Evolutionary conservation across 2,888 invertebrate species (phyloP).

Genomic region (Andrena dorsata): DNA sequence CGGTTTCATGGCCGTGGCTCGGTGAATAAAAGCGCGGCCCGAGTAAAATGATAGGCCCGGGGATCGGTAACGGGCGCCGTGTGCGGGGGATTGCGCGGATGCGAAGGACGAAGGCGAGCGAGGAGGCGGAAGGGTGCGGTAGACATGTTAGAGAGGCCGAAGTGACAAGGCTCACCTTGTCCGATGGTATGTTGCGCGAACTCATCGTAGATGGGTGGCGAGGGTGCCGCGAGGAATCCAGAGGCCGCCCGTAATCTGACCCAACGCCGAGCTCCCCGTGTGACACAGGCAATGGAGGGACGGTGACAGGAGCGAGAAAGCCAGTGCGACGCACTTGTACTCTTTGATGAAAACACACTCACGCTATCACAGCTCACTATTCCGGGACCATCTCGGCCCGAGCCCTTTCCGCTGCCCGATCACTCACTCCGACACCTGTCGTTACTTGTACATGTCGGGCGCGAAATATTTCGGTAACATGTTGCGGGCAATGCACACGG

Average conservation of each 20-base stretch:
- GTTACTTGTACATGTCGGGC: constrained; percentile 82
- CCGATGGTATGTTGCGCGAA: constrained; percentile 93
- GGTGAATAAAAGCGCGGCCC: constrained; percentile 21
- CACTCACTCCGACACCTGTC: constrained; percentile 71
- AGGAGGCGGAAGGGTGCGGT: constrained; percentile 74
- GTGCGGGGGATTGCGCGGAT: constrained; percentile 31
- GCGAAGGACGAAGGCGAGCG: constrained; percentile 54
- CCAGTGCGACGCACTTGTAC: constrained; percentile 64
- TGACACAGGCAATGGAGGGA: constrained; percentile 68
- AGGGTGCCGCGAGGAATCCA: constrained; percentile 74
- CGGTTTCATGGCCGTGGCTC: constrained; percentile 26
- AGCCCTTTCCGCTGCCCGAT: constrained; percentile 64
- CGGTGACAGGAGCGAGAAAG: constrained; percentile 52
- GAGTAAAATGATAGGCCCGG: constrained; percentile 1
- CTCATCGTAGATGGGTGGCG: constrained; percentile 87
- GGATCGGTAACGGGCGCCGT: constrained; percentile 27
- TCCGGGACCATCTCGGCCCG: constrained; percentile 74
- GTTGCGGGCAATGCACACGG: constrained; percentile 73
- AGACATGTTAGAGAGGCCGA: constrained; percentile 68
- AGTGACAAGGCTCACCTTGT: constrained; percentile 88
- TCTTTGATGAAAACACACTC: constrained; percentile 72
- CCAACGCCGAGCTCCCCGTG: constrained; percentile 72
- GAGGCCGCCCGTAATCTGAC: constrained; percentile 76
- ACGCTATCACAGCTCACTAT: constrained; percentile 70
- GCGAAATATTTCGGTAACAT: constrained; percentile 80